phyloP scores from a whole-genome alignment of 2,113 vertebrate species.

The Phoenicopterus ruber region DNA sequence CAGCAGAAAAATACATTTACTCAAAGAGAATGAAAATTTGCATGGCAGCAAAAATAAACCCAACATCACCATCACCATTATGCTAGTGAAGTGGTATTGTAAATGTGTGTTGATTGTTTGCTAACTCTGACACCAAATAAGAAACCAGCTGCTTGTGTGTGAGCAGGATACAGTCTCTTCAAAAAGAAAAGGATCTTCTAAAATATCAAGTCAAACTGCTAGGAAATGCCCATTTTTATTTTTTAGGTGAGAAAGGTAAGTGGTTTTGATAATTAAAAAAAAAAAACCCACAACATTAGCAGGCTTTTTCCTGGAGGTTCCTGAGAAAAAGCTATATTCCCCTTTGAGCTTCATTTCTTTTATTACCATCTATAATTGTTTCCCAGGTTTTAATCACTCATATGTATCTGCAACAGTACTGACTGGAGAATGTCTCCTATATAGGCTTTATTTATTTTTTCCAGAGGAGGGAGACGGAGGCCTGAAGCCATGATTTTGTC shows the following conservation, averaged over 20 bases:
- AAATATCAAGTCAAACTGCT: background rate
- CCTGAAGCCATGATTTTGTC: slow-evolving; percentile 60
- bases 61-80: background rate
- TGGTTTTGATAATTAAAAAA: background rate
- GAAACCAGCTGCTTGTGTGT: background rate
- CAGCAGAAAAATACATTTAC: slow-evolving; percentile 36
- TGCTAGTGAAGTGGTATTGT: background rate
- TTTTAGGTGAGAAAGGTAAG: background rate
- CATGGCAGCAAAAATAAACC: slow-evolving; percentile 39
- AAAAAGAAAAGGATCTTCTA: background rate
- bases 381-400: background rate
- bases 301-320: background rate
- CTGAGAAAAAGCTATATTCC: background rate
- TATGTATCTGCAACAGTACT: background rate
- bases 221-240: background rate
- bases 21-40: slow-evolving; percentile 42
- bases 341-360: background rate
- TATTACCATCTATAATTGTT: background rate
- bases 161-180: background rate
- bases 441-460: slow-evolving; percentile 30
- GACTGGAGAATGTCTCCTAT: background rate
- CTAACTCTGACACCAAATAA: background rate
- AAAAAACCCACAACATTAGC: background rate
- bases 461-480: slow-evolving; percentile 21
- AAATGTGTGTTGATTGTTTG: background rate